Evolutionary conservation across 2,797 vertebrate species (phyloP).

Genomic region (Sylvia borin): DNA sequence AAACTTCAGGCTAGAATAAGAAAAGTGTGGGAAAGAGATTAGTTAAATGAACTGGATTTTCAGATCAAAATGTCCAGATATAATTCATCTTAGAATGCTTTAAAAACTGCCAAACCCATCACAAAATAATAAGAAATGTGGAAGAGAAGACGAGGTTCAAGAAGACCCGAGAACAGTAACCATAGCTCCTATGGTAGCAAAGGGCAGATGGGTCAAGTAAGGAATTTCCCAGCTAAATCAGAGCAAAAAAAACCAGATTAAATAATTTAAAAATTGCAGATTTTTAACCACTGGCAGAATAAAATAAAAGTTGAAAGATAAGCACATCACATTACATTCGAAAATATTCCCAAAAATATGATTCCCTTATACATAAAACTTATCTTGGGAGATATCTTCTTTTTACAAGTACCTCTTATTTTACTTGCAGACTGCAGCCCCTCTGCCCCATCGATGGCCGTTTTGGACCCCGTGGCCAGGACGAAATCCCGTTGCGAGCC

Average conservation of each 20-base stretch:
- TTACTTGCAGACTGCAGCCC: constrained; percentile 86
- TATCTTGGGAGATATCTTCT: background rate
- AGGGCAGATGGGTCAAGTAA: background rate
- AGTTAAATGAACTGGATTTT: background rate
- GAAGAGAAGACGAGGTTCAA: background rate
- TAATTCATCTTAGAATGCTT: background rate
- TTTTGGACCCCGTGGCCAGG: constrained; percentile 75
- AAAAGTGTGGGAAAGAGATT: background rate
- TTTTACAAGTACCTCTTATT: background rate
- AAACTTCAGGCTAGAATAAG: background rate
- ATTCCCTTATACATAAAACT: background rate
- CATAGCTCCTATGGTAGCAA: background rate
- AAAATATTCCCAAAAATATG: background rate
- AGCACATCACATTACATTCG: background rate
- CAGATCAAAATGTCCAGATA: background rate
- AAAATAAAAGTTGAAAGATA: constrained; percentile 32
- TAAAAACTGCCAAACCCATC: background rate
- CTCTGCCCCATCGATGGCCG: constrained; percentile 88
- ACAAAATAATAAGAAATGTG: background rate
- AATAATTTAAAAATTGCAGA: background rate
- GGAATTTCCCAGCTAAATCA: background rate
- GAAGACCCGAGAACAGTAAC: background rate
- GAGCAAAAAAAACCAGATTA: background rate
- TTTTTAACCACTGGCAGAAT: background rate
- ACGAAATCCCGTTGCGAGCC: constrained; percentile 85